These are phyloP conservation scores for Crossaster papposus DNA, from an alignment of 53 echinoderm and acorn worm genomes.

Conservation along the genomic window DNA sequence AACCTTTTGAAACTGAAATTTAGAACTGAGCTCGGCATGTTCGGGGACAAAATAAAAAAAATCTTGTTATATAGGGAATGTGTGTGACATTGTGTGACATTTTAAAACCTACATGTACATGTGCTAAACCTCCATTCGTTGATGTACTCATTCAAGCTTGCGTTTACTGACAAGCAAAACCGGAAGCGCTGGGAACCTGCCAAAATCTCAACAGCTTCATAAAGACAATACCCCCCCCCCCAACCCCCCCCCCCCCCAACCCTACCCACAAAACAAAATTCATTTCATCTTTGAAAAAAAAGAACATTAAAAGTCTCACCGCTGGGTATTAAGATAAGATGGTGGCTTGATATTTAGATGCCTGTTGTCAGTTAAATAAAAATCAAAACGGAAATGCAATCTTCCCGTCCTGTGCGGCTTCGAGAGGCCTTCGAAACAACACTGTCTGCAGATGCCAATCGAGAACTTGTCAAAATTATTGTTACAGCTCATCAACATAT, in stretches of 20 bases:
- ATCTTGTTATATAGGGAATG: too few relatives aligned
- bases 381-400: conserved; percentile 20
- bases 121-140: neutral
- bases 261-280: neutral
- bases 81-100: too few relatives aligned
- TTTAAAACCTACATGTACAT: too few relatives aligned
- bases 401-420: neutral
- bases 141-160: neutral
- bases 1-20: too few relatives aligned
- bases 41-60: too few relatives aligned
- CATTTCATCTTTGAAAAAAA: neutral
- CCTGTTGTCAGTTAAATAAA: neutral
- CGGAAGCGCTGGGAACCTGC: neutral
- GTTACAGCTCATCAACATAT: neutral
- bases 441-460: neutral
- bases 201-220: neutral
- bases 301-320: neutral
- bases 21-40: too few relatives aligned
- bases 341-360: neutral
- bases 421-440: neutral
- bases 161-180: too few relatives aligned
- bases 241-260: too few relatives aligned
- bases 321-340: conserved; percentile 34
- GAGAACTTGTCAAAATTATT: neutral
- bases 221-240: too few relatives aligned